Percentiles rank a stretch among this genome's conserved stretches.
These are phyloP conservation scores for Aelia acuminata DNA, from an alignment of 2,888 invertebrate species.

Conservation along the genomic window DNA sequence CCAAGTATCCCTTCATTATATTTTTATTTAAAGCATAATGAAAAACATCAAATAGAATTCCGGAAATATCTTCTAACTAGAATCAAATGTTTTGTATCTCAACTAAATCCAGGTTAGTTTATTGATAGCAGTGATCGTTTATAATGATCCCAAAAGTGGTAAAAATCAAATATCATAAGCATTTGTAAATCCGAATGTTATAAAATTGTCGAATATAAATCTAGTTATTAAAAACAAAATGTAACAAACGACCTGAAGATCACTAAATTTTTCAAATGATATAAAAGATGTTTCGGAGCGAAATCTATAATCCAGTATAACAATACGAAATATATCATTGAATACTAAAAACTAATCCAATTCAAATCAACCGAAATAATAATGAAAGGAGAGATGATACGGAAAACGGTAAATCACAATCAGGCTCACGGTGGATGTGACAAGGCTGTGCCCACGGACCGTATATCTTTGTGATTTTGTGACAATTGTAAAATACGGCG, in stretches of 20 bases:
- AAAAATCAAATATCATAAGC: too few relatives aligned
- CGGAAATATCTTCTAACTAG: too few relatives aligned
- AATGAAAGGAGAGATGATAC: slow-evolving; percentile 2
- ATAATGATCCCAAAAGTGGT: too few relatives aligned
- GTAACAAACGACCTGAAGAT: not conserved
- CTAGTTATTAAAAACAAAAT: too few relatives aligned
- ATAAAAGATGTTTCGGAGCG: not conserved
- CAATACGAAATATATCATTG: not conserved
- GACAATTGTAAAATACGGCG: slow-evolving; percentile 4
- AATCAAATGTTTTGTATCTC: too few relatives aligned
- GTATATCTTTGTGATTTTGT: slow-evolving; percentile 20
- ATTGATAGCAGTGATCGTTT: too few relatives aligned
- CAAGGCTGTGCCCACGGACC: not conserved
- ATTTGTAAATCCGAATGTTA: too few relatives aligned
- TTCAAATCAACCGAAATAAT: not conserved
- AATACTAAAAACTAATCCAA: slow-evolving; percentile 6
- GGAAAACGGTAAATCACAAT: slow-evolving; percentile 37
- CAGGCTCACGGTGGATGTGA: not conserved
- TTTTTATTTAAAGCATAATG: too few relatives aligned
- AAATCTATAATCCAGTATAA: not conserved
- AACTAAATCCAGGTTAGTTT: too few relatives aligned
- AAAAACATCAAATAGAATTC: too few relatives aligned
- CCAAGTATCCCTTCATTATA: too few relatives aligned
- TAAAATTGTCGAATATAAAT: too few relatives aligned
- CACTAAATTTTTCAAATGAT: not conserved